Percentiles rank a stretch among this genome's conserved stretches.
Evolutionary conservation across 2,888 invertebrate genomes (phyloP).

Genomic region (Oligia latruncula): DNA sequence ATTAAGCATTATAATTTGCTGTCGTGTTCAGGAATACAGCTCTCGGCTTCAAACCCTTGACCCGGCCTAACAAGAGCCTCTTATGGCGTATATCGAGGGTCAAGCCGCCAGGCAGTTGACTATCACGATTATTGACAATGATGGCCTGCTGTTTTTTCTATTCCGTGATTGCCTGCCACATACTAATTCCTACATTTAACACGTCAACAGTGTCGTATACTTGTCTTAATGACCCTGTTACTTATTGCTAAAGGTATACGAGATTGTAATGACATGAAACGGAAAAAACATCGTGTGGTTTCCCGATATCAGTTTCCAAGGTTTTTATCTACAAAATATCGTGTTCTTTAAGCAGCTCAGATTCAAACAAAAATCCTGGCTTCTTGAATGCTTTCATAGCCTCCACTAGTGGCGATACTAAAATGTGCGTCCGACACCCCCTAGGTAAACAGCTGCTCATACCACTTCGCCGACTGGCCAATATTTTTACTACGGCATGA

Average conservation of each 20-base stretch:
- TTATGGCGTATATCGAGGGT: slow-evolving; percentile 28
- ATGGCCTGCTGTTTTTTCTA: background rate
- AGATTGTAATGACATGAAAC: slow-evolving; percentile 3
- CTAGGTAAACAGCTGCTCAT: background rate
- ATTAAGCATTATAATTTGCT: background rate
- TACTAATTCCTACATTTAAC: background rate
- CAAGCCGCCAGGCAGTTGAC: slow-evolving; percentile 22
- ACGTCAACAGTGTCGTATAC: slow-evolving; percentile 17
- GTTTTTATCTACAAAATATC: background rate
- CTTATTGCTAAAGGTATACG: background rate
- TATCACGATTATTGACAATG: slow-evolving; percentile 29
- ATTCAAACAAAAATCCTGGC: background rate
- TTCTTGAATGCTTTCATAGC: background rate
- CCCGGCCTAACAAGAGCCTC: slow-evolving; percentile 30
- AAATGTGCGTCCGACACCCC: background rate
- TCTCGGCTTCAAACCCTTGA: slow-evolving; percentile 39
- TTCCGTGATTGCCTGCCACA: slow-evolving; percentile 14
- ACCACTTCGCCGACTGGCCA: background rate
- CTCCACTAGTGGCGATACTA: background rate
- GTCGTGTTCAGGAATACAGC: slow-evolving; percentile 24
- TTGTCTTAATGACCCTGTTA: background rate
- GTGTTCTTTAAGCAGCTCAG: background rate
- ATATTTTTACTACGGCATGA: background rate
- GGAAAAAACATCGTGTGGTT: background rate
- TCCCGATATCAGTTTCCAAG: background rate